Conservation (phyloP, 2,888 invertebrate genomes). For the Monoplex corrugatus region DNA sequence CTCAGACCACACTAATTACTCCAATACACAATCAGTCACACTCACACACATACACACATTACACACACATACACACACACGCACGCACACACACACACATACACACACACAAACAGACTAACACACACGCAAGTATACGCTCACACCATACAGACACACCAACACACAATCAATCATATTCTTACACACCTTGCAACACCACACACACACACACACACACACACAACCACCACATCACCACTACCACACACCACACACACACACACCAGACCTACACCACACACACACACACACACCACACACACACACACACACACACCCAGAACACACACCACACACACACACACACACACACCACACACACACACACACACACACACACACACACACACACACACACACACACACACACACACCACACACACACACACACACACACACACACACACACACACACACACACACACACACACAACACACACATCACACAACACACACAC, state of each 20-base stretch:
- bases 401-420: background rate
- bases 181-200: background rate
- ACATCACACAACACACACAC: slow-evolving; percentile 9
- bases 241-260: no score
- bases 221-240: slow-evolving; percentile 18
- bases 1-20: no score
- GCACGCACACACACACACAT: background rate
- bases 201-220: background rate
- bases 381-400: background rate
- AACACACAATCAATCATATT: background rate
- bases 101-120: background rate
- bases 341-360: background rate
- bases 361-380: background rate
- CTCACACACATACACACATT: background rate
- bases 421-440: background rate
- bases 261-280: background rate
- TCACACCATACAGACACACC: background rate
- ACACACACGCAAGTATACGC: no score
- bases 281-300: background rate
- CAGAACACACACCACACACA: no score
- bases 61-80: background rate
- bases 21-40: background rate
- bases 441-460: slow-evolving; percentile 29
- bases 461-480: slow-evolving; percentile 30
- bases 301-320: background rate